Evolutionary conservation across 1,140 invertebrate species (phyloP).

Genomic region (Copidosoma floridanum): DNA sequence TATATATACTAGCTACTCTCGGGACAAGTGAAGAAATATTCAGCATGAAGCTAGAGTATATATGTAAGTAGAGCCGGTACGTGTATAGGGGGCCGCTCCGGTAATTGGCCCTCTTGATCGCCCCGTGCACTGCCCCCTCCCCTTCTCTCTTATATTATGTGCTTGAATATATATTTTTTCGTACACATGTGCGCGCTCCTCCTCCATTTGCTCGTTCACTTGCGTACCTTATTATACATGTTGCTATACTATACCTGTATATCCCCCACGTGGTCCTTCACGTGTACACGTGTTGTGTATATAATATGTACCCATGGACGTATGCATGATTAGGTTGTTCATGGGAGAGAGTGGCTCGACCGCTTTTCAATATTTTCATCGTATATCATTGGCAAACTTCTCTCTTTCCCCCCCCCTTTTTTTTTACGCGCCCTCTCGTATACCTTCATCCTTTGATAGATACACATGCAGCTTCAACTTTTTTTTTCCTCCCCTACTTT

Average conservation of each 20-base stretch:
- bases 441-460: too few species aligned
- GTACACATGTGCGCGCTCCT: conserved; percentile 25
- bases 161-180: too few species aligned
- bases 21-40: too few species aligned
- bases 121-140: conserved; percentile 33
- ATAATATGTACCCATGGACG: too few species aligned
- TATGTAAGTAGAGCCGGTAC: too few species aligned
- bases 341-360: neutral
- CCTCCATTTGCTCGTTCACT: conserved; percentile 25
- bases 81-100: conserved; percentile 23
- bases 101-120: conserved; percentile 55
- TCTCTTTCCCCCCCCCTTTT: neutral
- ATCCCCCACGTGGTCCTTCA: neutral
- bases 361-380: conserved; percentile 30
- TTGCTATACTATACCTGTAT: too few species aligned
- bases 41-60: too few species aligned
- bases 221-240: too few species aligned
- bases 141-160: too few species aligned
- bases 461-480: too few species aligned
- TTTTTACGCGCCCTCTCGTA: too few species aligned
- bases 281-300: neutral
- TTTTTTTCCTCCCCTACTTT: too few species aligned
- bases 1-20: conserved; percentile 39
- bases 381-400: neutral
- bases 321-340: neutral